Percentiles rank a stretch among this genome's conserved stretches.
Conservation (phyloP, 2,888 invertebrate genomes). For the Cryptus viduatorius region DNA sequence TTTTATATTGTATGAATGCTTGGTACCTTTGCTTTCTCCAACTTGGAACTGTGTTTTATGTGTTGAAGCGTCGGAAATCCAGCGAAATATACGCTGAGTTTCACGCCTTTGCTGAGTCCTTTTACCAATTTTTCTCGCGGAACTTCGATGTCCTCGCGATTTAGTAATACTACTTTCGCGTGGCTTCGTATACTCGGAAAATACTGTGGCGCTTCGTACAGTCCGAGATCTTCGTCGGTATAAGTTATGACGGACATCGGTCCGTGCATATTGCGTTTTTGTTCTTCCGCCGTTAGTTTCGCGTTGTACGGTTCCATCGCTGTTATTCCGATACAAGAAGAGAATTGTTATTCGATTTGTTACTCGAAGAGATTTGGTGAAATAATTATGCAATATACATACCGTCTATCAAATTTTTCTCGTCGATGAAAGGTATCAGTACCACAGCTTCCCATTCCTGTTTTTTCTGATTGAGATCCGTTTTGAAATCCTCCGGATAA, state of each 20-base stretch:
- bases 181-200: conserved; percentile 88
- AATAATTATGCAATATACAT: conserved; percentile 21
- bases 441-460: conserved; percentile 99
- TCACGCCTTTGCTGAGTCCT: conserved; percentile 90
- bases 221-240: conserved; percentile 87
- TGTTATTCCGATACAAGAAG: conserved; percentile 12
- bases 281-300: conserved; percentile 90
- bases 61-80: conserved; percentile 97
- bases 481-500: conserved; percentile 96
- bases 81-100: conserved; percentile 90
- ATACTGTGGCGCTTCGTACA: conserved; percentile 87
- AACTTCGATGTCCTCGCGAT: conserved; percentile 87
- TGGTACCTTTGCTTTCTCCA: conserved; percentile 82
- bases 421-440: conserved; percentile 96
- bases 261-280: conserved; percentile 92
- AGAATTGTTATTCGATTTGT: neutral
- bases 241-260: conserved; percentile 94
- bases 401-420: conserved; percentile 86
- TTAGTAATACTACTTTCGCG: conserved; percentile 86
- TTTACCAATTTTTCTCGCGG: conserved; percentile 87
- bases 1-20: conserved; percentile 23
- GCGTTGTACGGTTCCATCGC: conserved; percentile 91
- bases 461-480: conserved; percentile 97
- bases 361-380: neutral
- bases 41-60: conserved; percentile 90